These are phyloP conservation scores for Maniola jurtina DNA, from an alignment of 1,140 invertebrate genomes.

Conservation along the genomic window DNA sequence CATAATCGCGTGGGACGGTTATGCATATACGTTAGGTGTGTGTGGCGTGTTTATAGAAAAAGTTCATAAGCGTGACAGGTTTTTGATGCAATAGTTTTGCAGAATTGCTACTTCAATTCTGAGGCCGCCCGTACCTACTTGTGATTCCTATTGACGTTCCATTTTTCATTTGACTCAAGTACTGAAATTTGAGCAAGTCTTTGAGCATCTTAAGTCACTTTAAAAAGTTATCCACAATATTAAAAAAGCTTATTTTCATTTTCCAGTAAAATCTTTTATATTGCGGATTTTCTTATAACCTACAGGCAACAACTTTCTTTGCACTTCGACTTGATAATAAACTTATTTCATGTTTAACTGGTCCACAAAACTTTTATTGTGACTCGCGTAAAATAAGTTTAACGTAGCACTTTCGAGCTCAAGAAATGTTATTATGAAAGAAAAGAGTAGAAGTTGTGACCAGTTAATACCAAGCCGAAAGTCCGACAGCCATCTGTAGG, in stretches of 20 bases:
- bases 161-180: background rate
- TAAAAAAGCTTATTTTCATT: background rate
- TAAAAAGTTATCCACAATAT: constrained; percentile 23
- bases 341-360: background rate
- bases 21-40: no score
- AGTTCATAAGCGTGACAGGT: no score
- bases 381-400: background rate
- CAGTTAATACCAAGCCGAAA: background rate
- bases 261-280: background rate
- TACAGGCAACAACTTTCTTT: constrained; percentile 2
- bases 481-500: background rate
- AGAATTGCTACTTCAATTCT: no score
- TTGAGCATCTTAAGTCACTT: background rate
- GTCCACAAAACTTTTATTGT: constrained; percentile 1
- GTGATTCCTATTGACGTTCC: no score
- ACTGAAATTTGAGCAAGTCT: no score
- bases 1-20: no score
- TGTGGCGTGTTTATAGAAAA: no score
- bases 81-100: no score
- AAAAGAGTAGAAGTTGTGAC: background rate
- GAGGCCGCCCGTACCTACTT: no score
- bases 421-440: background rate
- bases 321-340: background rate
- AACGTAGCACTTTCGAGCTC: background rate
- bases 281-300: background rate